These are phyloP conservation scores for Scaptomyza tumidula DNA, from an alignment of 2,888 invertebrate species.

Conservation along the genomic window DNA sequence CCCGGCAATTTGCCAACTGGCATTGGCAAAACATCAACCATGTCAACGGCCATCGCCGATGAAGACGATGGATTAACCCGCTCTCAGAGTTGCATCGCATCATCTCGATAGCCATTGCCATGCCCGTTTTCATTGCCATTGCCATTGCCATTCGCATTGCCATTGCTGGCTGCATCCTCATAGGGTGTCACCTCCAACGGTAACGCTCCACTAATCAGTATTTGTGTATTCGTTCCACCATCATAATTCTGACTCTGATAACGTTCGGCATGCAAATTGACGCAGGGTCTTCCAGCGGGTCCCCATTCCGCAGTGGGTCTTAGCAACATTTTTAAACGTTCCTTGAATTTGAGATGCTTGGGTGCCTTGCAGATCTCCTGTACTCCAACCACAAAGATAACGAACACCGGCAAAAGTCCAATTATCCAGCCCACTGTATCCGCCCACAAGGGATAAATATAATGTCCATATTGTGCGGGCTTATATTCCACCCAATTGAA, in stretches of 20 bases:
- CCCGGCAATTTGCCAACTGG: constrained; percentile 76
- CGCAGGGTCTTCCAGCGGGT: constrained; percentile 85
- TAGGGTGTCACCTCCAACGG: constrained; percentile 61
- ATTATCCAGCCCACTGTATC: constrained; percentile 91
- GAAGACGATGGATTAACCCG: constrained; percentile 85
- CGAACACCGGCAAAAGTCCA: constrained; percentile 89
- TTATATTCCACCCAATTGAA: constrained; percentile 93
- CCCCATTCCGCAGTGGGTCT: constrained; percentile 91
- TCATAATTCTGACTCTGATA: constrained; percentile 84
- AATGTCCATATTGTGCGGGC: constrained; percentile 89
- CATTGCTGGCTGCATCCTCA: constrained; percentile 52
- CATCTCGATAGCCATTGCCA: constrained; percentile 68
- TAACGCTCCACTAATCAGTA: constrained; percentile 82
- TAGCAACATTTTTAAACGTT: constrained; percentile 87
- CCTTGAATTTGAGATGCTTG: constrained; percentile 86
- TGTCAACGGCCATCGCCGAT: constrained; percentile 54
- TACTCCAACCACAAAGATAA: constrained; percentile 87
- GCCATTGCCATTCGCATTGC: constrained; percentile 26
- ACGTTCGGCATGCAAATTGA: constrained; percentile 80
- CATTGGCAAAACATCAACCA: constrained; percentile 54
- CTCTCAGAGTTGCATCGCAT: constrained; percentile 85
- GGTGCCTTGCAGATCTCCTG: constrained; percentile 87
- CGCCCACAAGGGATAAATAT: constrained; percentile 92
- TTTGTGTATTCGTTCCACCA: constrained; percentile 85
- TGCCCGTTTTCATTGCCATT: constrained; percentile 32